Conservation (phyloP, 2,888 invertebrate species). For the Panopea generosa region DNA sequence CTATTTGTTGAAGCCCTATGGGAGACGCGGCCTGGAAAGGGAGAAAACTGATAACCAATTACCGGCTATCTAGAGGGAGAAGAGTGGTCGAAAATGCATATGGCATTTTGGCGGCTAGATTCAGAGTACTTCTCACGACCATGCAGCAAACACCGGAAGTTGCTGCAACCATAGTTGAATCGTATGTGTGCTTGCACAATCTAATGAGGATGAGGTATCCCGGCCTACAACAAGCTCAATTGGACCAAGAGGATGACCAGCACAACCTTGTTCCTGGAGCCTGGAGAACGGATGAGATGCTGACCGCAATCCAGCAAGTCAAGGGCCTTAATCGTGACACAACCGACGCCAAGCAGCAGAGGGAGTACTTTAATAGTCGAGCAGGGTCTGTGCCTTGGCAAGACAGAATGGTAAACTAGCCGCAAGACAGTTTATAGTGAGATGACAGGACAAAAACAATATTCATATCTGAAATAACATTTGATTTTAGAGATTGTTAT, state of each 20-base stretch:
- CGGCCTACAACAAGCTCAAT: conserved; percentile 36
- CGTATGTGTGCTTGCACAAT: conserved; percentile 57
- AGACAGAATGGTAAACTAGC: conserved; percentile 41
- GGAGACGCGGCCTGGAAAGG: conserved; percentile 29
- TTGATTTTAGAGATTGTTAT: too few relatives aligned
- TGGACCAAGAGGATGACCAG: conserved; percentile 61
- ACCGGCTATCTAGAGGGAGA: conserved; percentile 36
- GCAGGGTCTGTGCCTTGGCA: conserved; percentile 65
- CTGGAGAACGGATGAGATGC: conserved; percentile 50
- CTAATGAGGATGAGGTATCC: conserved; percentile 56
- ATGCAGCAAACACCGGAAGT: conserved; percentile 43
- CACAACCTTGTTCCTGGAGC: conserved; percentile 54
- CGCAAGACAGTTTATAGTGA: too few relatives aligned
- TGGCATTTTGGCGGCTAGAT: conserved; percentile 30
- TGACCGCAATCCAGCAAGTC: conserved; percentile 40
- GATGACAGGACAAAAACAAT: too few relatives aligned
- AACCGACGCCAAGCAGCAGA: conserved; percentile 42
- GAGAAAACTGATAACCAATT: conserved; percentile 63
- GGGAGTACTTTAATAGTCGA: conserved; percentile 56
- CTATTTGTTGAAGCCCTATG: conserved; percentile 66
- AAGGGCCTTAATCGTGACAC: conserved; percentile 50
- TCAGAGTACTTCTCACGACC: conserved; percentile 20
- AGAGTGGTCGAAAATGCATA: conserved; percentile 40
- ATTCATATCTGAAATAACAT: too few relatives aligned
- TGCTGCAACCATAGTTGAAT: conserved; percentile 31